Percentiles rank a stretch among this genome's conserved stretches.
Evolutionary conservation across 1,140 invertebrate species (phyloP).

Genomic region (Scaptomyza hsui): DNA sequence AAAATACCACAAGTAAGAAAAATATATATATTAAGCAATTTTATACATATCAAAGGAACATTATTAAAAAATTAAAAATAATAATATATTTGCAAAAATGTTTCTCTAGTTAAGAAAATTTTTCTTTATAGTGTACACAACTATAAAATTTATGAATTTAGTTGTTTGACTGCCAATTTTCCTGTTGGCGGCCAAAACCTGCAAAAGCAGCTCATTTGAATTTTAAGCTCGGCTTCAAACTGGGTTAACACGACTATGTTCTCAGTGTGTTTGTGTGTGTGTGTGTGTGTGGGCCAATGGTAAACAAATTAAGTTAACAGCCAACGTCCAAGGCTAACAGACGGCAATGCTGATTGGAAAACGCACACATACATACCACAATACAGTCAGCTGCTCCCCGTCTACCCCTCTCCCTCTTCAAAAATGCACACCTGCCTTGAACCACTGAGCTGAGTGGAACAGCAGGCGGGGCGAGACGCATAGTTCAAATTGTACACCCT

Average conservation of each 20-base stretch:
- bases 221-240: conserved; percentile 29
- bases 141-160: background rate
- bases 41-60: background rate
- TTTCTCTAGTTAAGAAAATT: no score
- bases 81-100: no score
- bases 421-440: conserved; percentile 40
- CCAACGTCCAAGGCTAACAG: conserved; percentile 27
- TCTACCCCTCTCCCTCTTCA: background rate
- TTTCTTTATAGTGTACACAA: background rate
- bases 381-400: conserved; percentile 26
- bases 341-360: conserved; percentile 31
- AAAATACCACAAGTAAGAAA: no score
- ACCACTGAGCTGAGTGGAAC: conserved; percentile 3
- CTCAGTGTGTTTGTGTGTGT: background rate
- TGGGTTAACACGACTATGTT: conserved; percentile 15
- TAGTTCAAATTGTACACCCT: conserved; percentile 24
- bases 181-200: conserved; percentile 17
- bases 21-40: no score
- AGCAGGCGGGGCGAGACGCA: conserved; percentile 15
- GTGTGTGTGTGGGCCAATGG: conserved; percentile 38
- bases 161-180: background rate
- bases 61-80: no score
- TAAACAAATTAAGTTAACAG: conserved; percentile 39
- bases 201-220: conserved; percentile 6
- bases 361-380: background rate